phyloP scores from a whole-genome alignment of 1,140 invertebrate genomes.

The Drosophila nannoptera region DNA sequence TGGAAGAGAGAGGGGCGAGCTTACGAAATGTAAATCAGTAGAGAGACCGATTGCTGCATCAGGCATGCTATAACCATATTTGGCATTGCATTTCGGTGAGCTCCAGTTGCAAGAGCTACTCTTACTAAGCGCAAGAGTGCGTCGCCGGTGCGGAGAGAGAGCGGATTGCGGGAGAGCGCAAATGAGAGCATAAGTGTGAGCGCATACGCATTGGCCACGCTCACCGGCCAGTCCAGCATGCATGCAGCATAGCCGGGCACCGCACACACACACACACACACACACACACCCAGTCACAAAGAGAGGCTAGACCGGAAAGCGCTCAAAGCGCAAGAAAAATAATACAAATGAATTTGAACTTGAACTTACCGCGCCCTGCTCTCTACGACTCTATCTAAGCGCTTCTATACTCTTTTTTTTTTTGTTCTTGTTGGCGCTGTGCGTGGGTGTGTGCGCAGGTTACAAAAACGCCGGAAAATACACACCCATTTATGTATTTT shows the following conservation, averaged over 20 bases:
- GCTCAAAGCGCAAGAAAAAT: conserved; percentile 37
- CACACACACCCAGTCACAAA: conserved; percentile 1
- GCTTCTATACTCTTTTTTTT: conserved; percentile 7
- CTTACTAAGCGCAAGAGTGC: conserved; percentile 7
- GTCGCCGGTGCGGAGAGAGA: not conserved
- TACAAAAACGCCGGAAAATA: conserved; percentile 39
- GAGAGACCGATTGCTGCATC: conserved; percentile 48
- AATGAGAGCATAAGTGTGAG: conserved; percentile 25
- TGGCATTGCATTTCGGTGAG: conserved; percentile 66
- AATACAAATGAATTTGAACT: conserved; percentile 74
- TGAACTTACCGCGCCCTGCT: conserved; percentile 64
- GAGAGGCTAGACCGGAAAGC: conserved; percentile 51
- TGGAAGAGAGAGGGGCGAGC: not conserved
- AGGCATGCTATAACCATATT: conserved; percentile 65
- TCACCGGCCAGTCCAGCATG: conserved; percentile 1
- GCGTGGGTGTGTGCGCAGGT: conserved; percentile 31
- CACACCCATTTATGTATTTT: conserved; percentile 44
- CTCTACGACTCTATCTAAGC: conserved; percentile 4
- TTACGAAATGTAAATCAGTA: conserved; percentile 17
- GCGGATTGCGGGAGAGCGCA: not conserved
- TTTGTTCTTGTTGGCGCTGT: not conserved
- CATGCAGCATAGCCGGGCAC: not conserved
- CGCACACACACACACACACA: not conserved
- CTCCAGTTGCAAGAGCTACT: conserved; percentile 46
- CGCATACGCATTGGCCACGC: conserved; percentile 47